Conservation (phyloP, 2,113 vertebrate genomes). For the Trichomycterus rosablanca region DNA sequence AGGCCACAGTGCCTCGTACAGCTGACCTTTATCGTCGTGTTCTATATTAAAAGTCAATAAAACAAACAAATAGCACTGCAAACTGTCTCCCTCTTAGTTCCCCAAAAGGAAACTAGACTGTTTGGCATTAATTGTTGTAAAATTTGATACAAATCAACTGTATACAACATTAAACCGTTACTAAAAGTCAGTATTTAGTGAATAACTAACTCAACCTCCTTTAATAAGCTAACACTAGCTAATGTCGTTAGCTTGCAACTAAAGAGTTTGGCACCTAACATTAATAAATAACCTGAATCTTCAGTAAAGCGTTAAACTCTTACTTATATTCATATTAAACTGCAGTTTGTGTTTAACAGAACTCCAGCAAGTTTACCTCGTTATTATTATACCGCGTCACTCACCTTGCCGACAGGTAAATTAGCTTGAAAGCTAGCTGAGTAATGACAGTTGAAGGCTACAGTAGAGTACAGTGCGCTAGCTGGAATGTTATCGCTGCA, state of each 20-base stretch:
- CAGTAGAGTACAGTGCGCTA: neutral
- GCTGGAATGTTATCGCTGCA: neutral
- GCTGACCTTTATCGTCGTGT: too few relatives aligned
- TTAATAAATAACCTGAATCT: conserved; percentile 2
- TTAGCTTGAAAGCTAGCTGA: neutral
- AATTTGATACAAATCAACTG: too few relatives aligned
- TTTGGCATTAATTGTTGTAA: too few relatives aligned
- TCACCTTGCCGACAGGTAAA: conserved; percentile 21
- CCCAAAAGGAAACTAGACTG: too few relatives aligned
- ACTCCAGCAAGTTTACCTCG: neutral
- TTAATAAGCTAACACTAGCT: conserved; percentile 19
- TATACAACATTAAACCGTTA: too few relatives aligned
- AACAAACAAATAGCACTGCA: too few relatives aligned
- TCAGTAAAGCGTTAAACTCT: neutral
- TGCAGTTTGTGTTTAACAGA: neutral
- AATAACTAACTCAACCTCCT: neutral
- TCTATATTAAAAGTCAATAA: too few relatives aligned
- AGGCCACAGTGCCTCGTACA: too few relatives aligned
- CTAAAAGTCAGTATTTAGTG: too few relatives aligned
- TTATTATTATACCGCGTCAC: neutral
- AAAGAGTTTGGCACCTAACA: neutral
- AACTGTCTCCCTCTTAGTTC: too few relatives aligned
- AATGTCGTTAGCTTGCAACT: conserved; percentile 16
- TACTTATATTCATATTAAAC: neutral
- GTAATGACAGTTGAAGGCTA: conserved; percentile 9